Evolutionary conservation across 2,888 invertebrate species (phyloP).

Genomic region (Apodemia duryi): DNA sequence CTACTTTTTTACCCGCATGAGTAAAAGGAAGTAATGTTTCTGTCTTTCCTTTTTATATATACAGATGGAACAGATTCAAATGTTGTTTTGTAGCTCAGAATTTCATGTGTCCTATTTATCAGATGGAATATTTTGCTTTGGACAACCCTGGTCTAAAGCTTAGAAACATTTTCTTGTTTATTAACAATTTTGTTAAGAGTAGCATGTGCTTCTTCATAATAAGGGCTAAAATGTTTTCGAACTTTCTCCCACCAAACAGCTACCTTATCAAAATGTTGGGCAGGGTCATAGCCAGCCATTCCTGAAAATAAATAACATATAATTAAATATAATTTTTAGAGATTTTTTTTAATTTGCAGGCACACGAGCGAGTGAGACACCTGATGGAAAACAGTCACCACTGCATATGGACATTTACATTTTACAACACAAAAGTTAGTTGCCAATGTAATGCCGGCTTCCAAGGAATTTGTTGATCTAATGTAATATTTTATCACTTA

Average conservation of each 20-base stretch:
- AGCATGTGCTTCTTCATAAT: constrained; percentile 82
- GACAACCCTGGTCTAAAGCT: background rate
- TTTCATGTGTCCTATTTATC: background rate
- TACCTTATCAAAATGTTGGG: constrained; percentile 78
- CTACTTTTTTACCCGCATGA: too few species aligned
- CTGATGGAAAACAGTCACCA: too few species aligned
- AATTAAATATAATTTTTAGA: background rate
- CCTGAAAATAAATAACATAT: constrained; percentile 55
- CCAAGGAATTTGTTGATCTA: too few species aligned
- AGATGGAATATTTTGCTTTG: background rate
- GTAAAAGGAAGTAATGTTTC: too few species aligned
- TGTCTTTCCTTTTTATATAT: too few species aligned
- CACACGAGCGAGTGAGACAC: too few species aligned
- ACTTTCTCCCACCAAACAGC: constrained; percentile 83
- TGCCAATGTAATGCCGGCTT: too few species aligned
- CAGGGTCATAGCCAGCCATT: constrained; percentile 83
- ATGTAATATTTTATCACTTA: too few species aligned
- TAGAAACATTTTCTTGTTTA: constrained; percentile 34
- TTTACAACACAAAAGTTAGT: too few species aligned
- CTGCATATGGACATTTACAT: too few species aligned
- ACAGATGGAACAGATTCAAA: too few species aligned
- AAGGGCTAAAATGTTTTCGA: constrained; percentile 77
- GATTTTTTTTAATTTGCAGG: background rate
- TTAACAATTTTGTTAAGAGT: constrained; percentile 72
- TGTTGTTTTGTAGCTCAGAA: too few species aligned